Percentiles rank a stretch among this genome's conserved stretches.
Conservation (phyloP, 2,113 vertebrate species). For the Pseudorasbora parva region DNA sequence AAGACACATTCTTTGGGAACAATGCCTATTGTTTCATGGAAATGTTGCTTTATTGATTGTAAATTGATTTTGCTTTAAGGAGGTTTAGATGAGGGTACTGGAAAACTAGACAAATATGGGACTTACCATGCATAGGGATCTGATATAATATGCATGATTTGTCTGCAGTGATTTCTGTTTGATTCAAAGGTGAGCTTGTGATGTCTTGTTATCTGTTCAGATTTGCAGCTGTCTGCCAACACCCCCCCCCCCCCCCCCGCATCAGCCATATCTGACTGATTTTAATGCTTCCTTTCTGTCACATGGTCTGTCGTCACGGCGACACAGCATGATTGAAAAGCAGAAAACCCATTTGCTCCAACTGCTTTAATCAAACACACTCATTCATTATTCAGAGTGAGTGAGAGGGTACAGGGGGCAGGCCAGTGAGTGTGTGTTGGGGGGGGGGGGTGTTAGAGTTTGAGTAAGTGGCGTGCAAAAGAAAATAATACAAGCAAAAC, state of each 20-base stretch:
- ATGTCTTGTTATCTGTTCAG: conserved; percentile 22
- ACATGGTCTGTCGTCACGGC: conserved; percentile 46
- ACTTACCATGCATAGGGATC: background rate
- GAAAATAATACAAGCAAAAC: background rate
- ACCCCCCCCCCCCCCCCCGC: background rate
- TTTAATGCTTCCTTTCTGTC: conserved; percentile 43
- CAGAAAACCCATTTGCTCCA: conserved; percentile 41
- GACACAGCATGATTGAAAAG: conserved; percentile 53
- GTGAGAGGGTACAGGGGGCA: conserved; percentile 58
- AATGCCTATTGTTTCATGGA: background rate
- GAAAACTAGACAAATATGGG: background rate
- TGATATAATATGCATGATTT: background rate
- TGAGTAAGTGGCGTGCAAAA: background rate
- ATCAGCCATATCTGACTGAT: conserved; percentile 20
- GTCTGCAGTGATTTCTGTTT: background rate
- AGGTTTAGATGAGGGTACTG: background rate
- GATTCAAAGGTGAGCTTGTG: conserved; percentile 24
- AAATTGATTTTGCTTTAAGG: background rate
- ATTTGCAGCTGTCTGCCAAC: conserved; percentile 27
- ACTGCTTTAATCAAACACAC: conserved; percentile 67
- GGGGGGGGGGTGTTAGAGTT: background rate
- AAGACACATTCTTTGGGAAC: background rate
- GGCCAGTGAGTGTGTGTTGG: conserved; percentile 41
- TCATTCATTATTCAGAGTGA: conserved; percentile 75
- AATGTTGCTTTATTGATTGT: background rate